Base-by-base conservation (phyloP, 2,888 invertebrate genomes). In the Drosophila siamana region DNA sequence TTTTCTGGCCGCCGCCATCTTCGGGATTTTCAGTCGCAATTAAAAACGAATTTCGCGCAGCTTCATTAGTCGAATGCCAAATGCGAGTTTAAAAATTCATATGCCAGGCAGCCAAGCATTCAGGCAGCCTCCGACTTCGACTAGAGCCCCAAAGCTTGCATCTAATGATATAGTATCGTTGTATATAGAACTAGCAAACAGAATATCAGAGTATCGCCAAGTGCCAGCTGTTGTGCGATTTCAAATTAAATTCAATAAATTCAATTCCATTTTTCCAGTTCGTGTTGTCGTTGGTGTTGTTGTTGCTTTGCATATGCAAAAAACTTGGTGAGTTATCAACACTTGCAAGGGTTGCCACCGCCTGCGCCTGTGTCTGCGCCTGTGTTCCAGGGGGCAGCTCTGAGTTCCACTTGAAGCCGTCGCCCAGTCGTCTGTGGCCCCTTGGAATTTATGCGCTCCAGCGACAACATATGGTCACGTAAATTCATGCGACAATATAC, bases 391-490 rank as follows among this genome's bases (percentile, higher is more conserved):
- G 41, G 52, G 24, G 52, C 68, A 59, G 48, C 61, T 63, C 69
- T 64, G 64, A 63, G 69, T 48, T 66, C 47, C 80, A 77, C 83
- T 83, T 87, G 80, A 75, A 67, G 68, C 73, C 26, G 68, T 69
- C 64, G 66, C 69, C 76, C 86, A 77, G 86, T 72, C 85, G 86
- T 72, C 85, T 82, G 88, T 59, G 85, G 64, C 76, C 88, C 76
- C 86, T 80, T 84, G 70, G 63, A 86, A 86, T 86, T 88, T 86
- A 86, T 86, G 87, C 67, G 80, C 74, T 84, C 78, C 80, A 80
- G 75, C 89, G 89, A 88, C 86, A 88, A 88, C 86, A 86, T 88
- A 86, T 86, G 86, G 89, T 85, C 86, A 87, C 87, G 89, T 88
- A 86, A 86, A 86, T 86, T 86, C 89, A 87, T 79, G 87, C 85